Evolutionary conservation across 2,888 invertebrate species (phyloP).

Genomic region (Drosophila nigricruria): DNA sequence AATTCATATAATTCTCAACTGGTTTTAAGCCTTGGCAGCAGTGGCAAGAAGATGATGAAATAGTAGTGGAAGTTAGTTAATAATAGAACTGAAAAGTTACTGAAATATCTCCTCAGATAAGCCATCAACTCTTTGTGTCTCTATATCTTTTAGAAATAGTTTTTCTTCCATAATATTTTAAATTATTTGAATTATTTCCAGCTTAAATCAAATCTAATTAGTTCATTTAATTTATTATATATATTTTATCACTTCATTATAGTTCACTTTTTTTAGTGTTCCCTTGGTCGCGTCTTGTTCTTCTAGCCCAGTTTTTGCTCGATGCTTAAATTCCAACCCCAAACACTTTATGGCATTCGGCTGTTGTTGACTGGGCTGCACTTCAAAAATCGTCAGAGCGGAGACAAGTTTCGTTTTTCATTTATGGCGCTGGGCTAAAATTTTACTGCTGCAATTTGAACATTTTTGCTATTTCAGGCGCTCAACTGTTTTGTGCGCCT

Average conservation of each 20-base stretch:
- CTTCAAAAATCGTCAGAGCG: constrained; percentile 47
- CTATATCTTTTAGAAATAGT: not conserved
- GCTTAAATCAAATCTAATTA: not conserved
- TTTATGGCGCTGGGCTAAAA: constrained; percentile 67
- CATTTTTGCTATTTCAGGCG: constrained; percentile 71
- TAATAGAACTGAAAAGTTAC: not conserved
- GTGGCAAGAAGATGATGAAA: not conserved
- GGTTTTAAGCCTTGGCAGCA: not conserved
- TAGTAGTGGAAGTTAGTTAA: not conserved
- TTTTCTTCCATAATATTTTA: too few relatives aligned
- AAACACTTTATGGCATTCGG: constrained; percentile 50
- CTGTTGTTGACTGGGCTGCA: constrained; percentile 30
- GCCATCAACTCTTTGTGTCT: not conserved
- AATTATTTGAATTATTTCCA: too few relatives aligned
- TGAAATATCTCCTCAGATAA: not conserved
- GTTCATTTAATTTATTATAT: constrained; percentile 4
- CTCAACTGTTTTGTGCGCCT: constrained; percentile 48
- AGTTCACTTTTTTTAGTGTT: constrained; percentile 25
- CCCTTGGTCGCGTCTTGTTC: constrained; percentile 5
- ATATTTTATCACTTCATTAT: constrained; percentile 33
- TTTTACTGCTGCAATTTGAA: constrained; percentile 78
- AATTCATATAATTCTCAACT: not conserved
- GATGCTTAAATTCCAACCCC: constrained; percentile 47
- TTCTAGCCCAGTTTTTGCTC: constrained; percentile 38
- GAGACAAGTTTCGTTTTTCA: constrained; percentile 79